These are phyloP conservation scores for Pocillopora grandis DNA, from an alignment of 92 coral and sea anemone genomes.

Conservation along the genomic window DNA sequence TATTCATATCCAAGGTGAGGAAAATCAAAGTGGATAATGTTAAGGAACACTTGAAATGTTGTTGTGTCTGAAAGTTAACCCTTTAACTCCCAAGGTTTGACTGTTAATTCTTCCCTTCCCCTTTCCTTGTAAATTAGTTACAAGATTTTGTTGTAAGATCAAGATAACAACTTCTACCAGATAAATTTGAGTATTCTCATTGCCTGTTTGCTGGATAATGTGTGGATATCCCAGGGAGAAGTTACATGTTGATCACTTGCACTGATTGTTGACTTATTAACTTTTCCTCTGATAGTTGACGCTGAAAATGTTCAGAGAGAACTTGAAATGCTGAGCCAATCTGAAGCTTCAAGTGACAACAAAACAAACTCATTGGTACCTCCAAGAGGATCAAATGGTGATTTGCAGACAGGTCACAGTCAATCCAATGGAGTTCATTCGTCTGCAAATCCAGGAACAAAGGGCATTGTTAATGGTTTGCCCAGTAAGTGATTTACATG, in stretches of 20 bases:
- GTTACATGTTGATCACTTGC: no score
- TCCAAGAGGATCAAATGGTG: slow-evolving; percentile 12
- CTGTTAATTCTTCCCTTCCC: no score
- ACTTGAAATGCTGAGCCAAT: slow-evolving; percentile 67
- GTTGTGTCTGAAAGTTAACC: no score
- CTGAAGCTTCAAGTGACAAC: background rate
- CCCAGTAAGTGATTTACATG: slow-evolving; percentile 2
- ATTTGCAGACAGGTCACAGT: background rate
- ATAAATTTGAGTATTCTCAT: no score
- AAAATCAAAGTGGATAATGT: background rate
- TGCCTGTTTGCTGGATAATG: no score
- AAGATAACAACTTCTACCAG: no score
- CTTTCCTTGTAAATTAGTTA: no score
- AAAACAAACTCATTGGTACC: background rate
- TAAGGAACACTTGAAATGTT: no score
- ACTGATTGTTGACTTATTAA: background rate
- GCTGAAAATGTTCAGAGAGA: slow-evolving; percentile 90
- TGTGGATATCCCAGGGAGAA: no score
- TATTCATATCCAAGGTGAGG: slow-evolving; percentile 86
- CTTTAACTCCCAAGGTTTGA: no score
- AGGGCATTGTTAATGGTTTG: slow-evolving; percentile 22
- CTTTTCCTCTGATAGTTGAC: slow-evolving; percentile 52
- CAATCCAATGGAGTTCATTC: slow-evolving; percentile 18
- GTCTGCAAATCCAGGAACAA: background rate
- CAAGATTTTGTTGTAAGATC: no score